A percentile compares a stretch with the other conserved stretches of the same genome.
phyloP scores from a whole-genome alignment of 2,113 vertebrate genomes.

The sheep (Ovis aries) region ARS-UI_Ramb_v3.0 NC_056055.1:57259001-57259500 shows the following conservation, averaged over 20 bases:
- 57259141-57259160: background rate
- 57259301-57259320: background rate
- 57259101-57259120: background rate
- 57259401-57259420: background rate
- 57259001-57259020: background rate
- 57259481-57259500: background rate
- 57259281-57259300: background rate
- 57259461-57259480: background rate
- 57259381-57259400: constrained; percentile 8
- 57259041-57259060: background rate
- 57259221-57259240: background rate
- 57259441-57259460: background rate
- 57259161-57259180: background rate
- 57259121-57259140: background rate
- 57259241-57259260: background rate
- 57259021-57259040: background rate
- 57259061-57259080: background rate
- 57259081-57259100: background rate
- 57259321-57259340: background rate
- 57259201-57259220: background rate
- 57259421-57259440: background rate
- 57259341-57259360: background rate
- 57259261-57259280: background rate
- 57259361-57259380: background rate
- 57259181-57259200: background rate